Conservation (phyloP, 2,113 vertebrate genomes). For the Lophura nycthemera region DNA sequence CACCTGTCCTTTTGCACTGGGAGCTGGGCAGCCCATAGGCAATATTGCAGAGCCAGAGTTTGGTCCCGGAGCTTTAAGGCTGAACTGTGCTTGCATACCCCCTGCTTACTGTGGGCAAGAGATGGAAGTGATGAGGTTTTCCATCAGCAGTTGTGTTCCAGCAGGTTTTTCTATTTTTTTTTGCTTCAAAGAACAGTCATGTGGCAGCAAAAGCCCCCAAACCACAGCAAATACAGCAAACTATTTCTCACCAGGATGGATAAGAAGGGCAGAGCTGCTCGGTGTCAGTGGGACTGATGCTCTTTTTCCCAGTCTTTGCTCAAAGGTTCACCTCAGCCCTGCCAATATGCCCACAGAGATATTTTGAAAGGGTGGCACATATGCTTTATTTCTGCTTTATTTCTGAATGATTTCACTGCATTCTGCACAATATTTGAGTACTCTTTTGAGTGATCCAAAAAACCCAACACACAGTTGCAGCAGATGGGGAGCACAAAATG, state of each 20-base stretch:
- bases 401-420: background rate
- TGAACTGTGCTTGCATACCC: background rate
- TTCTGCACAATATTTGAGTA: background rate
- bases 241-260: background rate
- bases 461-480: rapidly evolving
- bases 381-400: background rate
- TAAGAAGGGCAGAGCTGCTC: background rate
- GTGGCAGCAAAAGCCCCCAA: background rate
- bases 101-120: background rate
- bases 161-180: background rate
- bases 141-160: background rate
- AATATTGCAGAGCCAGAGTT: background rate
- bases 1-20: background rate
- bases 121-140: background rate
- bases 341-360: background rate
- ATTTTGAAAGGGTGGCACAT: background rate
- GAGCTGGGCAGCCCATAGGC: background rate
- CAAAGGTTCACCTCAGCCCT: background rate
- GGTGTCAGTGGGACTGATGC: background rate
- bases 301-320: background rate
- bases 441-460: background rate
- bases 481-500: background rate
- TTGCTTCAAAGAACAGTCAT: background rate
- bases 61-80: background rate
- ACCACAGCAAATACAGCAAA: background rate